Evolutionary conservation across 37 sponge, comb jelly and placozoan species (phyloP), one percentile per base, ranked within the genome.

Genomic region (Cladorhizidae sp.): DNA sequence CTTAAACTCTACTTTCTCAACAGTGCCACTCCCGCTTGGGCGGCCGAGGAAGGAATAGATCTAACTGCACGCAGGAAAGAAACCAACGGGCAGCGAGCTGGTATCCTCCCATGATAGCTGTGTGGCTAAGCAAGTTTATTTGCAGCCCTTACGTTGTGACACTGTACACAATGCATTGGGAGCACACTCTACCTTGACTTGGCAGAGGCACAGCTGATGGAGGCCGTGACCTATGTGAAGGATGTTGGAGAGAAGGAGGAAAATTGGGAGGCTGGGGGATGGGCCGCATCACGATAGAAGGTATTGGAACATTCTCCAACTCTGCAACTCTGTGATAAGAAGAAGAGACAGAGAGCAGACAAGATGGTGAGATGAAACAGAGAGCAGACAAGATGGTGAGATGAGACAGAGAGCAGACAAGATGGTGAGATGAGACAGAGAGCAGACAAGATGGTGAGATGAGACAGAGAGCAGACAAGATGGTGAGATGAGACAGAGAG

Each of bases 141-240:
- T n/a, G n/a, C n/a, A n/a, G n/a, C n/a, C n/a, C n/a, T n/a, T n/a
- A n/a, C n/a, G n/a, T n/a, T n/a, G n/a, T n/a, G n/a, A n/a, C n/a
- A n/a, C n/a, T n/a, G n/a, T n/a, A n/a, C n/a, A n/a, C n/a, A n/a
- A n/a, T n/a, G n/a, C n/a, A n/a, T n/a, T n/a, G n/a, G n/a, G n/a
- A n/a, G n/a, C n/a, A n/a, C n/a, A n/a, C n/a, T n/a, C n/a, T 40
- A 71, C 71, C 71, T 41, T 71, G 57, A 33, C 39, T 37, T 25
- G 31, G 25, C 36, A 17, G 28, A 31, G 78, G 80, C 0, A 56
- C 80, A 21, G 80, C 68, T 39, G 80, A 79, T 15, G 80, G 69
- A 52, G 69, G 80, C 70, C 70, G 80, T 79, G 80, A 23, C 80
- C 80, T 67, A 33, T 43, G 67, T 20, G 55, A 54, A 17, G 17